Evolutionary conservation across 1,140 invertebrate species (phyloP).

Genomic region (Ridgeia piscesae): DNA sequence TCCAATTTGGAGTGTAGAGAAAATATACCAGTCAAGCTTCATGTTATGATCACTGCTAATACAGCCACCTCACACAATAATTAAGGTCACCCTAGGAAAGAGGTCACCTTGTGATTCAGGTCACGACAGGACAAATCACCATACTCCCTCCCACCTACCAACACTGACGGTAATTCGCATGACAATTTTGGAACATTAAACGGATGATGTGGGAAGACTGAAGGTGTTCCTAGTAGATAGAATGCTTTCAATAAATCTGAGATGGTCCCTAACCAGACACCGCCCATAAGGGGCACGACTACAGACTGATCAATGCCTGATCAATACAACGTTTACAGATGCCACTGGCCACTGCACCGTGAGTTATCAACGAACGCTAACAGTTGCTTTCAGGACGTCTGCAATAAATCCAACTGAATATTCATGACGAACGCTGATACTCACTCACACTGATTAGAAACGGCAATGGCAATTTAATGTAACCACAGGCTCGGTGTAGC

Average conservation of each 20-base stretch:
- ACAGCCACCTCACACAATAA: too few relatives aligned
- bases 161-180: neutral
- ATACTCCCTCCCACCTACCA: neutral
- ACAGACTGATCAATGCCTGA: neutral
- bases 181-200: too few relatives aligned
- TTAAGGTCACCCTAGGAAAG: too few relatives aligned
- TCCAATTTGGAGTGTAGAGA: neutral
- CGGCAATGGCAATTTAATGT: neutral
- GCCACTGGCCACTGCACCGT: neutral
- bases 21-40: too few relatives aligned
- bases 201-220: too few relatives aligned
- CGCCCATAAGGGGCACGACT: neutral
- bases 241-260: neutral
- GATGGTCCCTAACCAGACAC: neutral
- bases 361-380: neutral
- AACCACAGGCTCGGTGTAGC: neutral
- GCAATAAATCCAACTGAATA: neutral
- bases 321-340: neutral
- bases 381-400: too few relatives aligned
- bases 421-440: neutral
- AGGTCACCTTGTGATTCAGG: too few relatives aligned
- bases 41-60: too few relatives aligned
- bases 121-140: too few relatives aligned
- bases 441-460: neutral
- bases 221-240: neutral